Percentiles rank a stretch among this genome's conserved stretches.
Evolutionary conservation across 2,113 vertebrate genomes (phyloP).

Genomic region (Grallaria varia): DNA sequence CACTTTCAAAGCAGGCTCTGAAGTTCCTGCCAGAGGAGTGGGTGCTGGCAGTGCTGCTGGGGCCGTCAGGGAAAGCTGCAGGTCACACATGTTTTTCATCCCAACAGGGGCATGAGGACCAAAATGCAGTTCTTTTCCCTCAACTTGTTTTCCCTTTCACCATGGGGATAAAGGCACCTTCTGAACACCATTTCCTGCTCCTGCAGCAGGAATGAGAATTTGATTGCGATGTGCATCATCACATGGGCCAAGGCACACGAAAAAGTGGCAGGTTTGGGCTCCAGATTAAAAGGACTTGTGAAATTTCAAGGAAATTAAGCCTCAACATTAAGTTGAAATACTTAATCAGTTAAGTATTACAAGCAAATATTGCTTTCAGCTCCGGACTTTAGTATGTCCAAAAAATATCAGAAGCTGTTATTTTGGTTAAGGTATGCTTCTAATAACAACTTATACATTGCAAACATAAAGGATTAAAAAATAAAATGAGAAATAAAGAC

Average conservation of each 20-base stretch:
- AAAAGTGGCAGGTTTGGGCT: neutral
- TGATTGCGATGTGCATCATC: neutral
- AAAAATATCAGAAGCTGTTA: neutral
- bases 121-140: neutral
- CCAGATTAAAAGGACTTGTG: neutral
- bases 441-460: neutral
- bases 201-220: neutral
- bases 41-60: constrained; percentile 10
- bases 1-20: neutral
- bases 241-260: neutral
- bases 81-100: constrained; percentile 4
- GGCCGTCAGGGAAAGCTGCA: constrained; percentile 32
- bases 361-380: neutral
- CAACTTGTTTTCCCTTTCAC: neutral
- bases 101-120: neutral
- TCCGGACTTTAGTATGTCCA: neutral
- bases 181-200: neutral
- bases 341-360: neutral
- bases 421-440: neutral
- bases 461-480: neutral
- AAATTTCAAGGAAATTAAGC: neutral
- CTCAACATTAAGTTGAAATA: neutral
- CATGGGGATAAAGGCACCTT: neutral
- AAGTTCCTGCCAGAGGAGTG: constrained; percentile 25
- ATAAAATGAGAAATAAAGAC: neutral